Conservation (phyloP, 2,888 invertebrate genomes). For the Hemaris fuciformis region DNA sequence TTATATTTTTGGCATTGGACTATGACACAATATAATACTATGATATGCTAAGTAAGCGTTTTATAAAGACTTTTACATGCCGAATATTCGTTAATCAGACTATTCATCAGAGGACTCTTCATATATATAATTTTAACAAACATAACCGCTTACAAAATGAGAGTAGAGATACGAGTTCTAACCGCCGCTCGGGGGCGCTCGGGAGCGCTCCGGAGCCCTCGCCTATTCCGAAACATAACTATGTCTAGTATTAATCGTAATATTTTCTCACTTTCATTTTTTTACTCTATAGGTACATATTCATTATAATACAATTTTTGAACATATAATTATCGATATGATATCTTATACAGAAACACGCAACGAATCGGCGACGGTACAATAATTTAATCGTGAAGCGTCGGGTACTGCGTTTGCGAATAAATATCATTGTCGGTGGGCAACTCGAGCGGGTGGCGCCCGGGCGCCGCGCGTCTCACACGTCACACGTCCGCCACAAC, state of each 20-base stretch:
- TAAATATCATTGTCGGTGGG: slow-evolving; percentile 74
- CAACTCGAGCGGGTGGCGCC: slow-evolving; percentile 32
- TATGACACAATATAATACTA: slow-evolving; percentile 83
- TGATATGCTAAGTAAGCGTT: slow-evolving; percentile 83
- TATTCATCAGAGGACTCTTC: slow-evolving; percentile 81
- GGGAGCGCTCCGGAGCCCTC: slow-evolving; percentile 69
- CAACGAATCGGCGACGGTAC: slow-evolving; percentile 76
- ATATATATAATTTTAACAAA: slow-evolving; percentile 80
- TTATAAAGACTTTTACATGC: slow-evolving; percentile 82
- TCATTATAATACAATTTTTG: slow-evolving; percentile 79
- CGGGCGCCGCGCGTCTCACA: slow-evolving; percentile 23
- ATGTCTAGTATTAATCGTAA: slow-evolving; percentile 77
- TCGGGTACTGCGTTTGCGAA: slow-evolving; percentile 73
- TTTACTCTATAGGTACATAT: slow-evolving; percentile 79
- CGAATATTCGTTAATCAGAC: slow-evolving; percentile 81
- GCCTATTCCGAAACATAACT: slow-evolving; percentile 76
- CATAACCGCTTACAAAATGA: slow-evolving; percentile 79
- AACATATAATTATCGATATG: slow-evolving; percentile 81
- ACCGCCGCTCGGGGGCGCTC: slow-evolving; percentile 64
- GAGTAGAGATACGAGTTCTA: slow-evolving; percentile 70
- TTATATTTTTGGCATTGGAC: slow-evolving; percentile 83
- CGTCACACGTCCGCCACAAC: slow-evolving; percentile 43
- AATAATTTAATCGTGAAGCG: slow-evolving; percentile 73
- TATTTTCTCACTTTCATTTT: slow-evolving; percentile 81
- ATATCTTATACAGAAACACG: slow-evolving; percentile 78